Evolutionary conservation across 2,888 invertebrate species (phyloP).

Genomic region (Pinctada fucata): DNA sequence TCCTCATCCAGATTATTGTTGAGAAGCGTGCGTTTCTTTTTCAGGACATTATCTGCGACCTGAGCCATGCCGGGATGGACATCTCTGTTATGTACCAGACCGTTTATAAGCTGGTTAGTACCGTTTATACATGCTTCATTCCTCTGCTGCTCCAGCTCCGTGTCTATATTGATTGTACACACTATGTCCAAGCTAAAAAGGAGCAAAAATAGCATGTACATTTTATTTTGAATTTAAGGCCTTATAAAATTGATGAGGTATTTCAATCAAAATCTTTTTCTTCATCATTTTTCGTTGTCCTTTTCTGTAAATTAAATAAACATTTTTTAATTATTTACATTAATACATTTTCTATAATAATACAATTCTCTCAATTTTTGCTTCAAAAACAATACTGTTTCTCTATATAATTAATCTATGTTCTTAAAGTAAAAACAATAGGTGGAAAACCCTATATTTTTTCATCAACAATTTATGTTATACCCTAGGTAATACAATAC

Average conservation of each 20-base stretch:
- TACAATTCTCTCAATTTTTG: no score
- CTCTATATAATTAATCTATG: no score
- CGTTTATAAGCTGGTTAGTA: slow-evolving; percentile 59
- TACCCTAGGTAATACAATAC: no score
- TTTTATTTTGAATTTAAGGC: no score
- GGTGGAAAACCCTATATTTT: no score
- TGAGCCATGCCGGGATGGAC: slow-evolving; percentile 60
- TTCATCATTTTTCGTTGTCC: neutral
- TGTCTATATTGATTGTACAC: slow-evolving; percentile 68
- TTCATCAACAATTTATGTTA: no score
- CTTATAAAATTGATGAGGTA: neutral
- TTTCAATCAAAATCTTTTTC: neutral
- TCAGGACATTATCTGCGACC: slow-evolving; percentile 48
- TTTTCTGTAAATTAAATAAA: no score
- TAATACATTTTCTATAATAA: no score
- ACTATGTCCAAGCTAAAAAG: slow-evolving; percentile 65
- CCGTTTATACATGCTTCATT: slow-evolving; percentile 64
- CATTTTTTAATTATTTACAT: no score
- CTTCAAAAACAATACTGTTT: no score
- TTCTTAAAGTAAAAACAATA: no score
- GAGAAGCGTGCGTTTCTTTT: slow-evolving; percentile 52
- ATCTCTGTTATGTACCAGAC: slow-evolving; percentile 68
- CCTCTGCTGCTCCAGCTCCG: slow-evolving; percentile 71
- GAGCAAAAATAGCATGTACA: neutral
- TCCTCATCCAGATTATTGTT: slow-evolving; percentile 66